These are phyloP conservation scores for Andrena trimmerana DNA, from an alignment of 2,888 invertebrate species.

Conservation along the genomic window DNA sequence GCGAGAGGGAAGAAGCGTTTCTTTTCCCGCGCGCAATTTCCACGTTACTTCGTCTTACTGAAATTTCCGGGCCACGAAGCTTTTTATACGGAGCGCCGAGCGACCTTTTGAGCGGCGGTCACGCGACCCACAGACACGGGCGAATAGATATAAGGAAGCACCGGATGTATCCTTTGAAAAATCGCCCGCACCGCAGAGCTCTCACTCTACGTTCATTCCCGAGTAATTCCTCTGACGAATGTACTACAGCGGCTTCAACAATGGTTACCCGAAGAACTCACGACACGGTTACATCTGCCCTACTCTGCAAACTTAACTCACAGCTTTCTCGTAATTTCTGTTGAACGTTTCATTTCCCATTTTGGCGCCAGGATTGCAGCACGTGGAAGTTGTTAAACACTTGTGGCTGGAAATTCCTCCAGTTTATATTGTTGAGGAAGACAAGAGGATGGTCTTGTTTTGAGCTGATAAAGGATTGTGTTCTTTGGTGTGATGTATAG, in stretches of 20 bases:
- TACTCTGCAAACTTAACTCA: constrained; percentile 22
- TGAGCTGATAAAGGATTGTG: not conserved
- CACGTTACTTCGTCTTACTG: constrained; percentile 53
- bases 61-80: constrained; percentile 66
- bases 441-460: not conserved
- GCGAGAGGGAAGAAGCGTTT: constrained; percentile 21
- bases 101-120: constrained; percentile 63
- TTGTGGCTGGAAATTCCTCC: not conserved
- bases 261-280: constrained; percentile 34
- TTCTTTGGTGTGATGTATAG: not conserved
- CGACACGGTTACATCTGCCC: constrained; percentile 19
- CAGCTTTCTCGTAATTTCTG: constrained; percentile 19
- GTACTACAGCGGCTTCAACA: constrained; percentile 58
- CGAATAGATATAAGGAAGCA: constrained; percentile 52
- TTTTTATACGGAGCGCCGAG: constrained; percentile 35
- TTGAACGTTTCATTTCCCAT: not conserved
- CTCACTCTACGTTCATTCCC: constrained; percentile 24
- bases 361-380: not conserved
- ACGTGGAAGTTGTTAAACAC: not conserved
- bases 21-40: constrained; percentile 37
- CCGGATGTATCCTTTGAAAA: constrained; percentile 70
- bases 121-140: constrained; percentile 49
- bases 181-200: constrained; percentile 41
- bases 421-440: not conserved
- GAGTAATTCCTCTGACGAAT: constrained; percentile 66